These are phyloP conservation scores for Oenanthe oenanthe DNA, from an alignment of 2,113 vertebrate species.

Conservation along the genomic window DNA sequence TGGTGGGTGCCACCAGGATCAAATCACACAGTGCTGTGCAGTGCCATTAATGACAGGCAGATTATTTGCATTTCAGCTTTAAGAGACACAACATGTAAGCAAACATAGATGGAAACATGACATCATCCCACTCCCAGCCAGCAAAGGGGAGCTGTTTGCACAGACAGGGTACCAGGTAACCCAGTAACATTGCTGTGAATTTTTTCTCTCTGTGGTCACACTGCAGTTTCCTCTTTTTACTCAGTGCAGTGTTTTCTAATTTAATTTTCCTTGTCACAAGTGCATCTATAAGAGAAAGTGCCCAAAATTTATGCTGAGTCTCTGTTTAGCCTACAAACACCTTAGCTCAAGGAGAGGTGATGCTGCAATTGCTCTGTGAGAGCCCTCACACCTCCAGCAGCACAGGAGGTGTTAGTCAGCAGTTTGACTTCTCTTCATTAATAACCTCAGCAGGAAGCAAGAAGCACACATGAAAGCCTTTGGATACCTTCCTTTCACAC, in stretches of 20 bases:
- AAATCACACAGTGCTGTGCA: background rate
- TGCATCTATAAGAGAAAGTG: background rate
- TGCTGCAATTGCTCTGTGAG: background rate
- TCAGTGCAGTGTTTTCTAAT: background rate
- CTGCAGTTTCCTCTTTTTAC: background rate
- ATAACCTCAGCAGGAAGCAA: slow-evolving; percentile 30
- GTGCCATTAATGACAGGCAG: background rate
- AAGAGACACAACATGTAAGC: background rate
- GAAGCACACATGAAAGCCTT: background rate
- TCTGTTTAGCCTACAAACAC: background rate
- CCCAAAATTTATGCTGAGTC: background rate
- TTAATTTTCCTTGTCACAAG: background rate
- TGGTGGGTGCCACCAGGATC: background rate
- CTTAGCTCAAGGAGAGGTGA: background rate
- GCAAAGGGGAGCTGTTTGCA: background rate
- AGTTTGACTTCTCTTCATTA: slow-evolving; percentile 26
- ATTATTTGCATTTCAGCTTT: background rate
- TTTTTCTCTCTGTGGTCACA: background rate
- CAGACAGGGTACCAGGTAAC: background rate
- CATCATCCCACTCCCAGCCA: background rate
- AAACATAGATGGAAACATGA: background rate
- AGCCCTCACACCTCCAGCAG: background rate
- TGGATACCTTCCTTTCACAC: background rate
- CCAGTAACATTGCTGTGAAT: accelerated
- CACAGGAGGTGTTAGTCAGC: slow-evolving; percentile 4